Evolutionary conservation across 2,888 invertebrate species (phyloP), one percentile per base, ranked within the genome.

Genomic region (Oscheius onirici): DNA sequence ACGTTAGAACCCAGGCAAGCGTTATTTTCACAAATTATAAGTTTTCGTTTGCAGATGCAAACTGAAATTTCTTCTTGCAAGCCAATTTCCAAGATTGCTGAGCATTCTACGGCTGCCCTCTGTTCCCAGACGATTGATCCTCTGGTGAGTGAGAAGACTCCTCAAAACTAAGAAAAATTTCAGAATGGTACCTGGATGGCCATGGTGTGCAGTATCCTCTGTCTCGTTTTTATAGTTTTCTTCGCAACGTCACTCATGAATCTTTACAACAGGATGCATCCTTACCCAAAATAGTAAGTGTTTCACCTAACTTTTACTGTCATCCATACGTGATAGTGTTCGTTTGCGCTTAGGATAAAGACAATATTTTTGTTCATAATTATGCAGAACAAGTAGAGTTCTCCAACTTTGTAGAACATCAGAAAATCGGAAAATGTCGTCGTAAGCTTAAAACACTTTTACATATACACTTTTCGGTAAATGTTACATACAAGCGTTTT

Each of bases 111-210:
- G 22, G 75, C 80, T 8, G 86, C 86, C 0, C 55, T 86, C 15
- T 86, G 86, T 60, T 73, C 76, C 13, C 77, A 84, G 60, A 80
- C 83, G 3, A 60, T 86, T 40, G 83, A 86, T 66, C 84, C 86
- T 55, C 73, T 85, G 54, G 85, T 85, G 46, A 74, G 78, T 5
- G n/a, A 3, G 20, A 22, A 8, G 6, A 46, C 71, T 68, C n/a
- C n/a, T n/a, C n/a, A 58, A 40, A 20, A 1, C 34, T 20, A 17
- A 69, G 24, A 24, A 3, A 40, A 28, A 20, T 77, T 79, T 34
- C 73, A 89, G 89, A 90, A 90, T 83, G 88, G 88, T 3, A 87
- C 89, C 26, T 90, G 90, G 90, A 89, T 89, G 86, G 88, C 89
- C 67, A 80, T 89, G 76, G 87, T 88, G 5, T 86, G 89, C 82